Evolutionary conservation across 2,797 vertebrate genomes (phyloP).

Genomic region (Phyllotis vaccarum): DNA sequence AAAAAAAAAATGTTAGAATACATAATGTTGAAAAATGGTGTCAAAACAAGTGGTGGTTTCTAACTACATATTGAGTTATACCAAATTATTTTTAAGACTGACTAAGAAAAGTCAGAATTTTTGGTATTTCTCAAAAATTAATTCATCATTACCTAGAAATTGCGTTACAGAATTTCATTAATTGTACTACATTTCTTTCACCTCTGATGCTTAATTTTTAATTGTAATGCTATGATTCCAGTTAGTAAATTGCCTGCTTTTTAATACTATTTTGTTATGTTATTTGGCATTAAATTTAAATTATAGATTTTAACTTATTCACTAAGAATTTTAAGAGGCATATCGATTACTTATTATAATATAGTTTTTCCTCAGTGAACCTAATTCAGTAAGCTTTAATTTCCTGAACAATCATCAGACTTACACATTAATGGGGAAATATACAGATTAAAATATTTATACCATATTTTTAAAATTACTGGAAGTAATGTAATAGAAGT

Average conservation of each 20-base stretch:
- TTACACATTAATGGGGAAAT: background rate
- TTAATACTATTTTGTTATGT: conserved; percentile 7
- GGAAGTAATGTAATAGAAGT: background rate
- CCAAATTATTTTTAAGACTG: conserved; percentile 45
- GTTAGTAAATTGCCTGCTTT: fast-evolving
- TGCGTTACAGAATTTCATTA: conserved; percentile 10
- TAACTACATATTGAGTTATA: background rate
- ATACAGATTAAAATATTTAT: background rate
- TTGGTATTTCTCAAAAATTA: background rate
- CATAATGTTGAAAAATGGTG: background rate
- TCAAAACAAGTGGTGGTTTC: background rate
- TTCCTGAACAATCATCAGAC: background rate
- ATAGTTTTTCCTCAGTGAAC: background rate
- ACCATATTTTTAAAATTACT: background rate
- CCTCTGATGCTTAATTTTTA: background rate
- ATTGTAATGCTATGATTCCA: conserved; percentile 3
- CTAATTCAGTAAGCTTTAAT: background rate
- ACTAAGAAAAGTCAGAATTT: conserved; percentile 6
- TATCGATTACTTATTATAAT: background rate
- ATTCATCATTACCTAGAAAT: conserved; percentile 24
- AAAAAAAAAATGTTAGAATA: background rate
- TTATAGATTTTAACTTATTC: background rate
- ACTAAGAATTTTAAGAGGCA: background rate
- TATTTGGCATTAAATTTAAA: background rate
- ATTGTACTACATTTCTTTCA: background rate